Evolutionary conservation across 2,113 vertebrate species (phyloP).

Genomic region (Pristiophorus japonicus): DNA sequence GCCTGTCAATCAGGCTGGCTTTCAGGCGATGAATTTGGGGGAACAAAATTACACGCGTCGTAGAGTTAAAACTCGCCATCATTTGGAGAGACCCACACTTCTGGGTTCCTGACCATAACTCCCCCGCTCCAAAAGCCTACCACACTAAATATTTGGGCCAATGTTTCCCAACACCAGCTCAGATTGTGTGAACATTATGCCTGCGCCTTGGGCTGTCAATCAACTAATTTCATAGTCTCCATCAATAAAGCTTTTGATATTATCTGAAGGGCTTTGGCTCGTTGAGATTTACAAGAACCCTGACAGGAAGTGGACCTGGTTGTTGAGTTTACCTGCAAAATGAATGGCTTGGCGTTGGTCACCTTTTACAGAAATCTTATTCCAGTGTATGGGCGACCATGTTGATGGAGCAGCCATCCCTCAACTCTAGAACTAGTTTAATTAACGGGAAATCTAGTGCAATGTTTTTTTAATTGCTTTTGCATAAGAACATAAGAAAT

Average conservation of each 20-base stretch:
- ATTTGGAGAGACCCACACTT: background rate
- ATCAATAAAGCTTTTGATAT: background rate
- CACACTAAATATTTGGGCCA: background rate
- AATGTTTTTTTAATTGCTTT: background rate
- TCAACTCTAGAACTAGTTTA: background rate
- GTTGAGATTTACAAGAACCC: background rate
- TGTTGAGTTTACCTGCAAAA: background rate
- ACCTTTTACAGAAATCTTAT: background rate
- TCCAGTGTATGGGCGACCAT: background rate
- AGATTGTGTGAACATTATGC: background rate
- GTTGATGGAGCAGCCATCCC: background rate
- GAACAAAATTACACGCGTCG: background rate
- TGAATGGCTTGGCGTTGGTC: background rate
- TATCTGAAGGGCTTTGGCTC: background rate
- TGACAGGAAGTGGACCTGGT: background rate
- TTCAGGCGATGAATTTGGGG: too few species aligned
- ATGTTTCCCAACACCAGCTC: background rate
- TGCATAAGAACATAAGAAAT: too few species aligned
- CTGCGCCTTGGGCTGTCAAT: background rate
- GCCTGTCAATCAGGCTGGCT: too few species aligned
- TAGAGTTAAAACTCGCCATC: background rate
- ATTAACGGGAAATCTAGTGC: background rate
- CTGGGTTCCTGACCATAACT: background rate
- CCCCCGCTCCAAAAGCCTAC: too few species aligned
- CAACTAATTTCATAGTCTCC: background rate